A percentile compares a stretch with the other conserved stretches of the same genome.
These are phyloP conservation scores for Drosophila nr. perissopoda DNA, from an alignment of 2,888 invertebrate genomes.

Conservation along the genomic window DNA sequence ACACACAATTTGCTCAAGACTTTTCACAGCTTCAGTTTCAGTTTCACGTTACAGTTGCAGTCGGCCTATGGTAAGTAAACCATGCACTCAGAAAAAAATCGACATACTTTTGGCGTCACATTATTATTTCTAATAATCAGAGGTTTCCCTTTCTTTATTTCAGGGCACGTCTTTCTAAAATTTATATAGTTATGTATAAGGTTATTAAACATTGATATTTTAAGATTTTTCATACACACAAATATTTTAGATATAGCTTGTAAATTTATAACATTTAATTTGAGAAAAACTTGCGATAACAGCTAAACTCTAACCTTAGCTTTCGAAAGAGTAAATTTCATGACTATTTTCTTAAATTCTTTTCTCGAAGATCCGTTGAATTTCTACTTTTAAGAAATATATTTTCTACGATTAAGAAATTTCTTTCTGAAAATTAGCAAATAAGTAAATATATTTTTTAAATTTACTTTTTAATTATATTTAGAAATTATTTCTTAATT, in stretches of 20 bases:
- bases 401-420: too few relatives aligned
- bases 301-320: neutral
- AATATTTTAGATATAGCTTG: neutral
- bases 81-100: slow-evolving; percentile 9
- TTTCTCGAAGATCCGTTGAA: neutral
- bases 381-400: neutral
- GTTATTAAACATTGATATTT: neutral
- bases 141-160: neutral
- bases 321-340: neutral
- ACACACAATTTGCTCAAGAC: slow-evolving; percentile 66
- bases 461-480: neutral
- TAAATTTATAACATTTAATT: neutral
- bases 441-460: neutral
- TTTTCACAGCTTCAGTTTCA: slow-evolving; percentile 55
- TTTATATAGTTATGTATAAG: neutral
- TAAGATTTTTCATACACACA: neutral
- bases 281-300: neutral
- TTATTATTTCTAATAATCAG: neutral
- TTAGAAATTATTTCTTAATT: neutral
- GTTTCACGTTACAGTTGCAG: slow-evolving; percentile 27
- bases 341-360: neutral
- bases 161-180: neutral
- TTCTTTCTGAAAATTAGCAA: neutral
- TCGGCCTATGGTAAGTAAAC: slow-evolving; percentile 47
- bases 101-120: neutral